Conservation (phyloP, 2,113 vertebrate genomes). For the Hylia prasina region DNA sequence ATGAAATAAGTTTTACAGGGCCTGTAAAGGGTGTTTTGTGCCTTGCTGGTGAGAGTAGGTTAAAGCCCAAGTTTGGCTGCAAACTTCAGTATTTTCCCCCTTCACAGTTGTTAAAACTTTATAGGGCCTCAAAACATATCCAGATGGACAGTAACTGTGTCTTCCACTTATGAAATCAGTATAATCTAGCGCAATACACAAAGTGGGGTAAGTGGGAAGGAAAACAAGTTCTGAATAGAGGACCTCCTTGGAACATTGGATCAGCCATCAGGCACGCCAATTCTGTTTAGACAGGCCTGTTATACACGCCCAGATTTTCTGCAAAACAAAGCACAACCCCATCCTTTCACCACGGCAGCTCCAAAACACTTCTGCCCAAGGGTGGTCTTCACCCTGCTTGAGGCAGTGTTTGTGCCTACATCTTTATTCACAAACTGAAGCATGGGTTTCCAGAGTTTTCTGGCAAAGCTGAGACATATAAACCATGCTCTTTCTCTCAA, state of each 20-base stretch:
- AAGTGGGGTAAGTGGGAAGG: conserved; percentile 1
- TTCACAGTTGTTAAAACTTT: conserved; percentile 34
- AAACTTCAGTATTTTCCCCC: neutral
- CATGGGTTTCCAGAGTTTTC: conserved; percentile 7
- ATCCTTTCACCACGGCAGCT: conserved; percentile 1
- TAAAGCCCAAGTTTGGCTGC: conserved; percentile 1
- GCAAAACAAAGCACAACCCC: conserved; percentile 10
- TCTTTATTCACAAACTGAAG: conserved; percentile 14
- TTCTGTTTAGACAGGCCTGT: conserved; percentile 48
- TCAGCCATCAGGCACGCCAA: conserved; percentile 35
- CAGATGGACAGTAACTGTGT: conserved; percentile 27
- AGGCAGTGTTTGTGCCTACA: neutral
- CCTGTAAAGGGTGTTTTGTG: neutral
- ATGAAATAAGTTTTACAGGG: neutral
- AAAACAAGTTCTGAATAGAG: conserved; percentile 46
- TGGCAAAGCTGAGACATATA: neutral
- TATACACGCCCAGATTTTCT: conserved; percentile 31
- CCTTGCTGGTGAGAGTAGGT: neutral
- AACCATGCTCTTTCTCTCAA: neutral
- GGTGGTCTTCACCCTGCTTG: conserved; percentile 20
- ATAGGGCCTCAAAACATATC: neutral
- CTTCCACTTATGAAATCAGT: neutral
- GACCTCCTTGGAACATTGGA: conserved; percentile 19
- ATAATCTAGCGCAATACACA: conserved; percentile 19
- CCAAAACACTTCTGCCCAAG: conserved; percentile 14